Base-by-base conservation (phyloP, 1,140 invertebrate genomes). In the Zaprionus davidi region DNA sequence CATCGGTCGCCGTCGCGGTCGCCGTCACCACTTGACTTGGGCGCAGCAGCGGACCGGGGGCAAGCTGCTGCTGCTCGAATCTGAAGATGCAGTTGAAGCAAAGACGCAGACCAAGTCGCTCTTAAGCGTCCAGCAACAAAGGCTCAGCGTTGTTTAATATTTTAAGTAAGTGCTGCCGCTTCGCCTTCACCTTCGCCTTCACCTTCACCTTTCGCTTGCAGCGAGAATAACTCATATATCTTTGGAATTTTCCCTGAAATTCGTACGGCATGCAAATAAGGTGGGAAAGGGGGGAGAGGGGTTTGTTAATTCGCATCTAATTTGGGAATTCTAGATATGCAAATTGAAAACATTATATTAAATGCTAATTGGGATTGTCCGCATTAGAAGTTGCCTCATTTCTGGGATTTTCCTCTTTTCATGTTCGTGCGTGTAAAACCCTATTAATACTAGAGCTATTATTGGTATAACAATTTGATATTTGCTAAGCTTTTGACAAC, bases 71-170 rank as follows among this genome's bases (percentile, higher is more conserved):
- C 70, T 86, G 79, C 51, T 67, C 85, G 71, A 24, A 59, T 72
- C 66, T 62, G 44, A 71, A 72, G 76, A 70, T 74, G 55, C 51
- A 77, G 80, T 2, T 9, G 71, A 24, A 36, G 66, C 64, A 11
- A 41, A 38, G 36, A n/a, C 4, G 38, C 0, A 44, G 41, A 17
- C n/a, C n/a, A 17, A 46, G n/a, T 46, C 41, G n/a, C n/a, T 46
- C 80, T 88, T 78, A 75, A 88, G 81, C 81, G 78, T 71, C 71
- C 70, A 75, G 75, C 84, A 78, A 83, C 81, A 84, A 71, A 76
- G 84, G 81, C 77, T 90, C 79, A 79, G 55, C 44, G 78, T 82
- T 85, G 81, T 90, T 90, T 90, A 90, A 90, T 90, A 85, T 81
- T 85, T 90, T 90, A 90, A 90, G 85, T 90, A 90, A 90, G 85